phyloP scores from a whole-genome alignment of 2,113 vertebrate species.

The Tamias sibiricus region DNA sequence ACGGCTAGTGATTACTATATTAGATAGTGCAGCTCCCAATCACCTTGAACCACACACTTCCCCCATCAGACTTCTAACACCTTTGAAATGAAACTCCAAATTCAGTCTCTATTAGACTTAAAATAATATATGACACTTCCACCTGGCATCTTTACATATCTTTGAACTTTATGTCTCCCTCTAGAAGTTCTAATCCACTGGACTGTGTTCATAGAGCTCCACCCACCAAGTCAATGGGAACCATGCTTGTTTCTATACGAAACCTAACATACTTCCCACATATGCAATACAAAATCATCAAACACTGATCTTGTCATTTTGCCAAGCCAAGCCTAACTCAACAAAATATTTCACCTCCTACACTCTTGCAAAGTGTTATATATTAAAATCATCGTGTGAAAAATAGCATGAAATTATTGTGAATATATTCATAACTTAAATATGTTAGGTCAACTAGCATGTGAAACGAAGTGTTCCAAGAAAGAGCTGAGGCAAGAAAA shows the following conservation, averaged over 20 bases:
- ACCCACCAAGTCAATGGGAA: not conserved
- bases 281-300: slow-evolving; percentile 30
- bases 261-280: not conserved
- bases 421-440: slow-evolving; percentile 64
- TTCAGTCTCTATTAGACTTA: not conserved
- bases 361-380: slow-evolving; percentile 62
- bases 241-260: not conserved
- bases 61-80: not conserved
- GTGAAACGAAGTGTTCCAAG: slow-evolving; percentile 53
- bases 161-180: not conserved
- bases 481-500: slow-evolving; percentile 45
- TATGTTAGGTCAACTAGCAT: slow-evolving; percentile 64
- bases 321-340: slow-evolving; percentile 68
- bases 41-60: not conserved
- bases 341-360: slow-evolving; percentile 70
- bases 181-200: not conserved
- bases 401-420: slow-evolving; percentile 67
- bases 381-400: slow-evolving; percentile 63
- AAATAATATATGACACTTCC: not conserved
- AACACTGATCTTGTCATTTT: slow-evolving; percentile 55
- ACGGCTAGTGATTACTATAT: not conserved
- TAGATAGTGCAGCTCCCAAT: not conserved
- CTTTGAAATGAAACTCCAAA: not conserved
- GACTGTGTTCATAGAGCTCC: not conserved
- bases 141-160: not conserved